A percentile compares a stretch with the other conserved stretches of the same genome.
phyloP scores from a whole-genome alignment of 2,888 invertebrate species.

The Auanema sp. region DNA sequence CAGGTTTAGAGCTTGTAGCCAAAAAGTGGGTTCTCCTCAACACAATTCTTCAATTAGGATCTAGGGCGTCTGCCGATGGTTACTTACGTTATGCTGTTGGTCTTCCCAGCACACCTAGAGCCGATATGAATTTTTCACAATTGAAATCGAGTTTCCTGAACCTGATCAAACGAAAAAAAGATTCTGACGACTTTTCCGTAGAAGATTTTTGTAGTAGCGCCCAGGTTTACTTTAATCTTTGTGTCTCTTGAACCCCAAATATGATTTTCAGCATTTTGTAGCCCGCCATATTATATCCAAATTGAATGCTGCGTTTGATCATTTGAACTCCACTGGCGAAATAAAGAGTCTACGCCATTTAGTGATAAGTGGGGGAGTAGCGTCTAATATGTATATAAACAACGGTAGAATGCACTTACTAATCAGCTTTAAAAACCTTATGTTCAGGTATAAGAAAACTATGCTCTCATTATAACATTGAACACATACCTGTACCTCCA shows the following conservation, averaged over 20 bases:
- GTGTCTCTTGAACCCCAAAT: neutral
- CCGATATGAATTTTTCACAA: slow-evolving; percentile 43
- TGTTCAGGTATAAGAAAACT: slow-evolving; percentile 42
- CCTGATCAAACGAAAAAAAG: slow-evolving; percentile 13
- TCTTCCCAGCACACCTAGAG: slow-evolving; percentile 25
- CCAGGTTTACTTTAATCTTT: slow-evolving; percentile 11
- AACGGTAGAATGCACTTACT: too few relatives aligned
- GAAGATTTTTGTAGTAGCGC: slow-evolving; percentile 28
- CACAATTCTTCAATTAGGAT: slow-evolving; percentile 3
- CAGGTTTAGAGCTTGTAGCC: slow-evolving; percentile 37
- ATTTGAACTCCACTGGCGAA: slow-evolving; percentile 6
- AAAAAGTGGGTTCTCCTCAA: slow-evolving; percentile 10
- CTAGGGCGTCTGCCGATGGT: slow-evolving; percentile 25
- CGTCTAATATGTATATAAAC: slow-evolving; percentile 49
- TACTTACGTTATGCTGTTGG: slow-evolving; percentile 26
- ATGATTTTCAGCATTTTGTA: slow-evolving; percentile 29
- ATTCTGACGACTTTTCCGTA: slow-evolving; percentile 11
- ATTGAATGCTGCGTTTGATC: slow-evolving; percentile 32
- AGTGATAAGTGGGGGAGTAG: slow-evolving; percentile 60
- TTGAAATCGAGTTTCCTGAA: slow-evolving; percentile 41
- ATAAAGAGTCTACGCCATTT: slow-evolving; percentile 30
- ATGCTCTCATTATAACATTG: slow-evolving; percentile 25
- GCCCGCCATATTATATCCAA: slow-evolving; percentile 38
- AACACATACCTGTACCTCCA: slow-evolving; percentile 69
- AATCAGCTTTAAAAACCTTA: neutral